Evolutionary conservation across 2,797 vertebrate genomes (phyloP).

Genomic region (Sebastes baramenuke): DNA sequence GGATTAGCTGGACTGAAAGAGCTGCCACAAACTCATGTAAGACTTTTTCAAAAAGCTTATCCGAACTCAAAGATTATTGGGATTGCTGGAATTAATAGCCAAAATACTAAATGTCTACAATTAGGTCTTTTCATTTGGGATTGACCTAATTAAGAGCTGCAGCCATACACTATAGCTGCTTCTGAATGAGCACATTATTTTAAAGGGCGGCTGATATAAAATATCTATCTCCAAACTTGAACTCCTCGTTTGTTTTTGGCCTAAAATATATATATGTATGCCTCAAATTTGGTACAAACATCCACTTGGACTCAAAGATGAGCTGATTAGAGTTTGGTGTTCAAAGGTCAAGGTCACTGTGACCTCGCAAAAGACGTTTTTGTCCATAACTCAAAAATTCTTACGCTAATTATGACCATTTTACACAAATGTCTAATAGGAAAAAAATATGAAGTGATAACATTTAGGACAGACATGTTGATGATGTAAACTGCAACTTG

Average conservation of each 20-base stretch:
- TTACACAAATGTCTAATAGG: background rate
- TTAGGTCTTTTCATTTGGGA: background rate
- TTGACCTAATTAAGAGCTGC: background rate
- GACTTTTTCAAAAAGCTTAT: conserved; percentile 10
- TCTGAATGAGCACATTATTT: background rate
- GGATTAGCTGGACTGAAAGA: conserved; percentile 52
- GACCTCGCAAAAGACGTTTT: background rate
- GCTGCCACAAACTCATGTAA: conserved; percentile 37
- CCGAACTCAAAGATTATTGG: background rate
- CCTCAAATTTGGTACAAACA: background rate
- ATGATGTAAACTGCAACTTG: background rate
- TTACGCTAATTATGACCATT: background rate
- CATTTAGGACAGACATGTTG: background rate
- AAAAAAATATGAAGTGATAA: background rate
- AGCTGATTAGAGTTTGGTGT: background rate
- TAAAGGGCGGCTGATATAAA: background rate
- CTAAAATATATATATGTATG: background rate
- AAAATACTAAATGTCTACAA: background rate
- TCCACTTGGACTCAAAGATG: background rate
- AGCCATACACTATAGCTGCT: background rate
- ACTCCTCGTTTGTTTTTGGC: background rate
- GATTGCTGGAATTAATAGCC: background rate
- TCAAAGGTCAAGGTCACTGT: background rate
- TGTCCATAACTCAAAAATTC: background rate
- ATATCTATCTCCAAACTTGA: background rate